Evolutionary conservation across 2,113 vertebrate species (phyloP).

Genomic region (Aptenodytes patagonicus): DNA sequence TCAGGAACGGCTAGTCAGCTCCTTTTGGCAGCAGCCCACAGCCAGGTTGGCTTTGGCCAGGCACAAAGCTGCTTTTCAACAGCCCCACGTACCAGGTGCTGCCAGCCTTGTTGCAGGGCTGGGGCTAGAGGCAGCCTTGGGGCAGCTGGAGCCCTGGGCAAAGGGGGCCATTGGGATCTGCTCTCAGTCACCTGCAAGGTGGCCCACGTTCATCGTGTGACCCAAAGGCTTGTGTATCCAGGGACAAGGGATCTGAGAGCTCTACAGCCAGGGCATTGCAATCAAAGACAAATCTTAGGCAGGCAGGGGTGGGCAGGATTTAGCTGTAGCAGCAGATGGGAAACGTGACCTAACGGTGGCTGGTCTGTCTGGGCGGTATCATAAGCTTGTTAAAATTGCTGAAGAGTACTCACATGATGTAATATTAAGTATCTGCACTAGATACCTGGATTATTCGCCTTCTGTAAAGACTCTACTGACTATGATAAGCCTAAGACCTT

Average conservation of each 20-base stretch:
- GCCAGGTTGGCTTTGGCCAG: not conserved
- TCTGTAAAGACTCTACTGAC: not conserved
- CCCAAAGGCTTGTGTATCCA: not conserved
- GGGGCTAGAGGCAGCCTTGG: not conserved
- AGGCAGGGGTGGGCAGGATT: not conserved
- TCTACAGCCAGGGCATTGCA: not conserved
- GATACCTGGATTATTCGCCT: not conserved
- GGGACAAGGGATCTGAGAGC: not conserved
- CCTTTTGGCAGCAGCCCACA: not conserved
- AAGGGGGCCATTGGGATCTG: fast-evolving
- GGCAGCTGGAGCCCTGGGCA: not conserved
- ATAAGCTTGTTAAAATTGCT: not conserved
- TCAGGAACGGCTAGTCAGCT: not conserved
- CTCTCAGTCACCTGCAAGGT: not conserved
- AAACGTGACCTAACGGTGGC: not conserved
- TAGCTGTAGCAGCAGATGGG: not conserved
- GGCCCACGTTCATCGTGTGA: fast-evolving
- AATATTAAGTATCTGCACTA: not conserved
- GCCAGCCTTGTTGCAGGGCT: not conserved
- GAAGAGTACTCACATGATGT: not conserved
- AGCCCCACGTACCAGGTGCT: fast-evolving
- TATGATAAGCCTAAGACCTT: not conserved
- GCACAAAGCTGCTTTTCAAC: not conserved
- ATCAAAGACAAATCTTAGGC: not conserved
- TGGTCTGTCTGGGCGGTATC: not conserved